phyloP scores from a whole-genome alignment of 2,797 vertebrate species.

The Gouania willdenowi region DNA sequence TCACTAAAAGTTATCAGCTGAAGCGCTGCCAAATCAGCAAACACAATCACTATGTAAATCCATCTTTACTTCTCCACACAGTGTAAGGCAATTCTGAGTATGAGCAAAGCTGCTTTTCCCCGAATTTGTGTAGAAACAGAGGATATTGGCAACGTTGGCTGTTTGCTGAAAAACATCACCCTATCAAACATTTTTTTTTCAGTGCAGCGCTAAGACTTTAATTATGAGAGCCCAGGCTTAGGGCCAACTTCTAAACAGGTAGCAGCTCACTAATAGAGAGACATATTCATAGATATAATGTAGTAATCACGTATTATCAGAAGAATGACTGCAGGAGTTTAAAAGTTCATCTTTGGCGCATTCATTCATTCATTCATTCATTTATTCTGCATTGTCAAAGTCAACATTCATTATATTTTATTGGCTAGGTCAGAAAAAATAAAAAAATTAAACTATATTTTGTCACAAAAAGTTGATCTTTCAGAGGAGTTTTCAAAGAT shows the following conservation, averaged over 20 bases:
- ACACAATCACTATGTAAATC: conserved; percentile 84
- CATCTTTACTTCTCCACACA: conserved; percentile 70
- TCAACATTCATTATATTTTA: too few species aligned
- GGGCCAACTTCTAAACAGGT: conserved; percentile 19
- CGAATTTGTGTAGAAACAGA: conserved; percentile 28
- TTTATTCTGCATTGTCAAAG: too few species aligned
- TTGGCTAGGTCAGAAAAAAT: too few species aligned
- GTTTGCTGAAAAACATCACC: conserved; percentile 22
- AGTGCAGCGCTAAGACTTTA: conserved; percentile 12
- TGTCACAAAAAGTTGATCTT: too few species aligned
- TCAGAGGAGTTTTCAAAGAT: too few species aligned
- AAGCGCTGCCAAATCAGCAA: conserved; percentile 79
- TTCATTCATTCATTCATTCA: too few species aligned
- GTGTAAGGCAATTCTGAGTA: conserved; percentile 10
- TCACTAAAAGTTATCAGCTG: conserved; percentile 84
- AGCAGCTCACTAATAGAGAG: conserved; percentile 10
- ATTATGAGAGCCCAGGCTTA: conserved; percentile 22
- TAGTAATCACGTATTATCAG: too few species aligned
- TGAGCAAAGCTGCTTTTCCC: conserved; percentile 24
- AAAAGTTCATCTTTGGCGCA: too few species aligned
- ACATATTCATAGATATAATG: too few species aligned
- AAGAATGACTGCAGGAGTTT: too few species aligned
- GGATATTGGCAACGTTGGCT: conserved; percentile 14
- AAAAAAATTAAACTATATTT: too few species aligned
- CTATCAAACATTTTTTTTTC: conserved; percentile 30